These are phyloP conservation scores for Eupeodes latifasciatus DNA, from an alignment of 2,888 invertebrate species.

Conservation along the genomic window DNA sequence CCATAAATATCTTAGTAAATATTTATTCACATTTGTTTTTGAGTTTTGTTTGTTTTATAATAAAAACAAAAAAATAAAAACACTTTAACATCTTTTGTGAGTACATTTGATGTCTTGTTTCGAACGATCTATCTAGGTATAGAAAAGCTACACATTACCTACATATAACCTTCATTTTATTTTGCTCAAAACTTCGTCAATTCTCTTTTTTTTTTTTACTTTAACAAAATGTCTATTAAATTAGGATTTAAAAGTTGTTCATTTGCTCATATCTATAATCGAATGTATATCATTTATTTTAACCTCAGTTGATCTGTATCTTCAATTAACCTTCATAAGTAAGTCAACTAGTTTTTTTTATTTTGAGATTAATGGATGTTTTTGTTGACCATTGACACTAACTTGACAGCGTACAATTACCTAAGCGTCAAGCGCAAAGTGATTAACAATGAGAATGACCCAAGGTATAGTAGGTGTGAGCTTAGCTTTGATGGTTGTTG, in stretches of 20 bases:
- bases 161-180: background rate
- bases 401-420: conserved; percentile 14
- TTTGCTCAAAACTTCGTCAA: background rate
- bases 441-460: conserved; percentile 3
- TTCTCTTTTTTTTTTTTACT: background rate
- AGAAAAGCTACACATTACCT: background rate
- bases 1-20: background rate
- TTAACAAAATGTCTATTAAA: background rate
- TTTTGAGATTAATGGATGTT: conserved; percentile 8
- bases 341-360: background rate
- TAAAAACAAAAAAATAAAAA: background rate
- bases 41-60: background rate
- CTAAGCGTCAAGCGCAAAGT: background rate
- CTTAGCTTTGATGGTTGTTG: background rate
- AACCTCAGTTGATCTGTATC: conserved; percentile 8
- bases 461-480: background rate
- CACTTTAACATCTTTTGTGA: background rate
- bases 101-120: background rate
- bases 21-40: background rate
- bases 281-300: background rate
- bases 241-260: conserved; percentile 1
- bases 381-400: conserved; percentile 19
- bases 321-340: conserved; percentile 14
- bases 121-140: background rate
- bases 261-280: background rate